A percentile compares a stretch with the other conserved stretches of the same genome.
Evolutionary conservation across 2,113 vertebrate species (phyloP).

Genomic region (Aegithalos caudatus): DNA sequence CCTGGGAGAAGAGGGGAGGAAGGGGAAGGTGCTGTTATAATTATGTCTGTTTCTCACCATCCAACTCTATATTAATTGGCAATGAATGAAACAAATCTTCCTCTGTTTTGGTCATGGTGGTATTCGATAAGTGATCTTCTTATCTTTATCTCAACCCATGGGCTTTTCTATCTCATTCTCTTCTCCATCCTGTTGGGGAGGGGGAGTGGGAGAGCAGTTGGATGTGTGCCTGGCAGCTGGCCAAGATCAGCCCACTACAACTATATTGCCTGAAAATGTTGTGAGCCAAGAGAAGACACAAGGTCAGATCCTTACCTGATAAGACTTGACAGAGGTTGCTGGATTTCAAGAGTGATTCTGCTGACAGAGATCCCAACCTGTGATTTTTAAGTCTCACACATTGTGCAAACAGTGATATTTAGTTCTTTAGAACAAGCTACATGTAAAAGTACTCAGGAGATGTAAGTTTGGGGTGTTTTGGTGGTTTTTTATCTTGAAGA

Average conservation of each 20-base stretch:
- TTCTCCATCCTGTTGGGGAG: background rate
- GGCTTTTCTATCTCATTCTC: background rate
- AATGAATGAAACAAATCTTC: background rate
- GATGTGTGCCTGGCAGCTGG: background rate
- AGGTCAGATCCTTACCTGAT: background rate
- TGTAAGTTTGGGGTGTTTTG: background rate
- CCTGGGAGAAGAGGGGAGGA: background rate
- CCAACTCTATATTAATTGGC: background rate
- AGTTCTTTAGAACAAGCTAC: background rate
- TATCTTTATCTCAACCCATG: background rate
- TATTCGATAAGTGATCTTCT: background rate
- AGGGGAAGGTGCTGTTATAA: background rate
- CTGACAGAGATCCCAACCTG: background rate
- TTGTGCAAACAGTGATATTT: accelerated
- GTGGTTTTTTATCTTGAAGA: background rate
- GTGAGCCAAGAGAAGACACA: background rate
- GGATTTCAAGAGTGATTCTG: background rate
- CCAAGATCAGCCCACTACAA: background rate
- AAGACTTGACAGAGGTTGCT: background rate
- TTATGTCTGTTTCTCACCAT: background rate
- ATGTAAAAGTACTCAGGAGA: background rate
- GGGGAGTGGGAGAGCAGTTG: background rate
- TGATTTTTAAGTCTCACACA: background rate
- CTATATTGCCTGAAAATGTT: background rate
- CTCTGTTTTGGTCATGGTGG: background rate